Evolutionary conservation across 2,797 vertebrate genomes (phyloP).

Genomic region (Acipenser ruthenus): DNA sequence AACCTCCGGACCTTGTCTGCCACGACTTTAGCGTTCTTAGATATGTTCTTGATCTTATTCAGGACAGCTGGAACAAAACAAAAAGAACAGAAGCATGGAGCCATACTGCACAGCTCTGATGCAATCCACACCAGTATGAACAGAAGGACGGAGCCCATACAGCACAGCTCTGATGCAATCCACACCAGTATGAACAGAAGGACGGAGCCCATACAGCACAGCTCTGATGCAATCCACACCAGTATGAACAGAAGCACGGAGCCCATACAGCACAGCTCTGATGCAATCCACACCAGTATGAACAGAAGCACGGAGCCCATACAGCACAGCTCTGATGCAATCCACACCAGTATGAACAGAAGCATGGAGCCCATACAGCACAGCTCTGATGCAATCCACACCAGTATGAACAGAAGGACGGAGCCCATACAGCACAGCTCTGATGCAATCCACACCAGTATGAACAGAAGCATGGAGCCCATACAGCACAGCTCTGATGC

Average conservation of each 20-base stretch:
- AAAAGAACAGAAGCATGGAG: not conserved
- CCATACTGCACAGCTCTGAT: not conserved
- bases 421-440: too few relatives aligned
- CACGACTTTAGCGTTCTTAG: conserved; percentile 53
- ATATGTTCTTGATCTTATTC: conserved; percentile 62
- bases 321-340: not conserved
- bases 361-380: not conserved
- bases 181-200: too few relatives aligned
- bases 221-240: not conserved
- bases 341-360: not conserved
- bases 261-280: not conserved
- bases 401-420: too few relatives aligned
- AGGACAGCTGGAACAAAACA: conserved; percentile 48
- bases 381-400: not conserved
- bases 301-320: too few relatives aligned
- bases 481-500: not conserved
- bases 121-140: too few relatives aligned
- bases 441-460: not conserved
- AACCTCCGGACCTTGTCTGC: conserved; percentile 58
- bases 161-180: not conserved
- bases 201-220: too few relatives aligned
- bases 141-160: too few relatives aligned
- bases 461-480: too few relatives aligned
- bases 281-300: too few relatives aligned
- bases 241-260: too few relatives aligned